These are phyloP conservation scores for Andrena praecox DNA, from an alignment of 2,888 invertebrate genomes.

Conservation along the genomic window DNA sequence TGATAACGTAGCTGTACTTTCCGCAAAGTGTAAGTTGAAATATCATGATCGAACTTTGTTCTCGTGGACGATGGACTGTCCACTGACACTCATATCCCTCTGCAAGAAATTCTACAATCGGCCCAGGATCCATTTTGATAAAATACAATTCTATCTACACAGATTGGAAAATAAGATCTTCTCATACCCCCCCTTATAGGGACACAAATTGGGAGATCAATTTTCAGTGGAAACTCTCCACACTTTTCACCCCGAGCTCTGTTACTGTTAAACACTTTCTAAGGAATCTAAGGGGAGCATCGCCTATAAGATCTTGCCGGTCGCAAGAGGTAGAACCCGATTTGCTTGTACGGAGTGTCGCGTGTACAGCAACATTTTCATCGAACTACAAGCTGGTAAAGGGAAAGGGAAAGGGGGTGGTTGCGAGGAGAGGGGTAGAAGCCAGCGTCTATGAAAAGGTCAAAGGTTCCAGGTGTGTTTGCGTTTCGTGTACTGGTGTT, in stretches of 20 bases:
- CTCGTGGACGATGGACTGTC: no score
- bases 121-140: no score
- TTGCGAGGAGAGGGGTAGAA: slow-evolving; percentile 67
- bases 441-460: slow-evolving; percentile 74
- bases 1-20: no score
- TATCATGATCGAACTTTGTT: no score
- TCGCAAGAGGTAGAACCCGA: slow-evolving; percentile 22
- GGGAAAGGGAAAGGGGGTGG: slow-evolving; percentile 66
- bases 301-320: background rate
- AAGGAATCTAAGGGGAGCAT: background rate
- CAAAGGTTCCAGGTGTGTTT: slow-evolving; percentile 77
- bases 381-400: slow-evolving; percentile 64
- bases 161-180: no score
- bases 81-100: no score
- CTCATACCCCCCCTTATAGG: no score
- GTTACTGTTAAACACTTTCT: background rate
- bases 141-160: no score
- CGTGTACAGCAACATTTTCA: slow-evolving; percentile 51
- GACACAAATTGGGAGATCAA: no score
- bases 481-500: slow-evolving; percentile 74
- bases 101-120: no score
- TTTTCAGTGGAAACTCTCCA: no score
- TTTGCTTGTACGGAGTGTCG: slow-evolving; percentile 15
- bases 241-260: background rate
- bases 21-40: no score